Evolutionary conservation across 2,888 invertebrate genomes (phyloP).

Genomic region (Ommatoiulus sabulosus): DNA sequence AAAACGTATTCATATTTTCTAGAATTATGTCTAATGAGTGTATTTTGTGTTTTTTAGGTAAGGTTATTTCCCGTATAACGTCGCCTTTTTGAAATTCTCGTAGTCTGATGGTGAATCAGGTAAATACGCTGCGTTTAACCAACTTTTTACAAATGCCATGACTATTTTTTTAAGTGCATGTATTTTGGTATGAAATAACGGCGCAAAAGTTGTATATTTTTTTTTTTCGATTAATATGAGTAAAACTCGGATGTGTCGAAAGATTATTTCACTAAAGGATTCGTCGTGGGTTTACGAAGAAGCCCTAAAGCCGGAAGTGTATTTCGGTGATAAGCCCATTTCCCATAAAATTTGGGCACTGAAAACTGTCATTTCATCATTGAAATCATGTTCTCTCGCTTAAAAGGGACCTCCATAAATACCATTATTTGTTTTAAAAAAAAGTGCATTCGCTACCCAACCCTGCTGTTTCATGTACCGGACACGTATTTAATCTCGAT

Average conservation of each 20-base stretch:
- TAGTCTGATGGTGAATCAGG: not conserved
- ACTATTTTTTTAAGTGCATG: no score
- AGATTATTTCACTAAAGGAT: no score
- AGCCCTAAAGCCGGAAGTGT: no score
- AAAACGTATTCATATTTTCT: no score
- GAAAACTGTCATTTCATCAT: not conserved
- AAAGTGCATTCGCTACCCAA: not conserved
- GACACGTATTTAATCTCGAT: conserved; percentile 11
- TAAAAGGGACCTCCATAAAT: not conserved
- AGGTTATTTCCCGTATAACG: not conserved
- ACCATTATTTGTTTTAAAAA: not conserved
- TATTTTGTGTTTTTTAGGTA: not conserved
- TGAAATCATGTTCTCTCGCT: not conserved
- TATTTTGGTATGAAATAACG: no score
- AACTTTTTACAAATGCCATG: no score
- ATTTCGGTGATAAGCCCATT: no score
- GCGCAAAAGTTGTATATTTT: no score
- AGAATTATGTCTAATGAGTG: not conserved
- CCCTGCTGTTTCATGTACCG: not conserved
- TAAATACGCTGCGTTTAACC: not conserved
- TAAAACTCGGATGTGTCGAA: no score
- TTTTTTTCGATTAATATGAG: no score
- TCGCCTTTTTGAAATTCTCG: not conserved
- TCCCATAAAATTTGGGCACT: not conserved
- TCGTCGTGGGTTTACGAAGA: no score